These are phyloP conservation scores for Dinoponera quadriceps DNA, from an alignment of 1,140 invertebrate species.

Conservation along the genomic window DNA sequence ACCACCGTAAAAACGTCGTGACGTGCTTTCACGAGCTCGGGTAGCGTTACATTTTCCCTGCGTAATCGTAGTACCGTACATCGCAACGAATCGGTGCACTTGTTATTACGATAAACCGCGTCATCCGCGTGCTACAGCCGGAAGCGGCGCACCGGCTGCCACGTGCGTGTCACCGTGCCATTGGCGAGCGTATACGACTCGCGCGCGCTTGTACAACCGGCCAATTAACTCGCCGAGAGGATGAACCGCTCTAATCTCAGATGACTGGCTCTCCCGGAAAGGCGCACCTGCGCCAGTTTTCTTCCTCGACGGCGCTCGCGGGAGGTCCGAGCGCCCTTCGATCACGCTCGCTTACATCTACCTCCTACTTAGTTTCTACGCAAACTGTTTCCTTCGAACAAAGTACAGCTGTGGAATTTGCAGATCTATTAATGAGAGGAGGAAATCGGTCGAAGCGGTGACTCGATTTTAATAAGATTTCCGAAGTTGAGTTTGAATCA, in stretches of 20 bases:
- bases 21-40: conserved; percentile 15
- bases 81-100: conserved; percentile 47
- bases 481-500: too few species aligned
- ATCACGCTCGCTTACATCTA: conserved; percentile 57
- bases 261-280: conserved; percentile 25
- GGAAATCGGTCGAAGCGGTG: too few species aligned
- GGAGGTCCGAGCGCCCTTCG: conserved; percentile 52
- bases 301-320: conserved; percentile 23
- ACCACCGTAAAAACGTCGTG: conserved; percentile 12
- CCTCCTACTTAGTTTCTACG: neutral
- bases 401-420: neutral
- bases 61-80: conserved; percentile 31
- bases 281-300: conserved; percentile 48
- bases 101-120: conserved; percentile 60
- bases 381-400: neutral
- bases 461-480: too few species aligned
- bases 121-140: conserved; percentile 31
- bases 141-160: conserved; percentile 36
- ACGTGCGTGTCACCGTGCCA: conserved; percentile 54
- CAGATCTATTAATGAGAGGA: too few species aligned
- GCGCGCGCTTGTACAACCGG: conserved; percentile 29
- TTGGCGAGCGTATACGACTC: conserved; percentile 30
- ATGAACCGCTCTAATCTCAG: conserved; percentile 39
- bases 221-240: conserved; percentile 45
- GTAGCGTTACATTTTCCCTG: conserved; percentile 45